Evolutionary conservation across 2,888 invertebrate species (phyloP), one percentile per base, ranked within the genome.

Genomic region (Perdita meconis): DNA sequence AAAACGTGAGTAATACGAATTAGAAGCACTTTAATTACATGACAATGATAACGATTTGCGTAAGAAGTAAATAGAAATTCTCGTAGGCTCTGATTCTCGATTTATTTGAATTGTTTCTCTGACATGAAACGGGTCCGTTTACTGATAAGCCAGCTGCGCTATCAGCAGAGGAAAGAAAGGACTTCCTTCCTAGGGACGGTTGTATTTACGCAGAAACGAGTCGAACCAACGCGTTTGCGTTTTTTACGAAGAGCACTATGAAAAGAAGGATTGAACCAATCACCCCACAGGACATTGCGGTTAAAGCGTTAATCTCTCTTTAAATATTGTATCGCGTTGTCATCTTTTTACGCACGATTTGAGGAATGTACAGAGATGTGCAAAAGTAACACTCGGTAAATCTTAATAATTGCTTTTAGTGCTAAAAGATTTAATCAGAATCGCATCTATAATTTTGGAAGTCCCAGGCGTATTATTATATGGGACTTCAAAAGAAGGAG

Each of bases 141-240:
- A 59, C 74, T 81, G 89, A 89, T 89, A 89, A 82, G 53, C 24
- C 10, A 24, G 47, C 56, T 24, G 16, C 70, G 72, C 82, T 88
- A 89, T 89, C 88, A 86, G 73, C 65, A 86, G 75, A 88, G 88
- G 88, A 87, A 88, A 87, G 84, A 84, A 87, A 85, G 83, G 68
- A 86, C 87, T 89, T 89, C 89, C 89, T 87, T 83, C 60, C 79
- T 63, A 84, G 65, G 53, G 34, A 67, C 55, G 55, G 56, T 69
- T 75, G 57, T 70, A 80, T 80, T 77, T 77, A 60, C 81, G 83
- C 70, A 65, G 70, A 81, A 86, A 65, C 47, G 22, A 47, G 50
- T 51, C 55, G 53, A 38, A 19, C 6, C 30, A 38, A 26, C 63
- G 24, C 56, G 74, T 57, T 75, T 59, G 26, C n/a, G 64, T 6